Base-by-base conservation (phyloP, 2,888 invertebrate species). In the Polymixis lichenea region DNA sequence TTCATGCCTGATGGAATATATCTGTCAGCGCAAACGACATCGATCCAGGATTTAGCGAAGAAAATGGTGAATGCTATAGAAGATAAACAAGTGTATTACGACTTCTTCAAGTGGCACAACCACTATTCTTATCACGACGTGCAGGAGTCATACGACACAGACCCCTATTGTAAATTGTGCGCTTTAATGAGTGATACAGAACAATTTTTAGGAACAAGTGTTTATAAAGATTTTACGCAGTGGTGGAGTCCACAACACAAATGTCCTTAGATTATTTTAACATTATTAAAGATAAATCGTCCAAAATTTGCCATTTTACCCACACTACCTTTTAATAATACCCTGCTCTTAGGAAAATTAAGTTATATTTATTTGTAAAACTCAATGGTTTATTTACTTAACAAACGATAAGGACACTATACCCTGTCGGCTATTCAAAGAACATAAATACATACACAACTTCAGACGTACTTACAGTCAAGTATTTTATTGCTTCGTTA, bases 91-190 rank as follows among this genome's bases (percentile, higher is more conserved):
- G 80, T 81, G 58, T 92, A 92, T 72, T 77, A 87, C 22, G 77
- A 85, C 15, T 91, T 84, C 64, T 92, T 92, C 75, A 90, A 84
- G 65, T 92, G 92, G 92, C 89, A 86, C 64, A 91, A 90, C 58
- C 85, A 91, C 77, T 92, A 92, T 56, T 86, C 89, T 1, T 92
- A 89, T 73, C 86, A 89, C 25, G 38, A 66, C 22, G 64, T 69
- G 3, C 11, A 46, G 43, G 87, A 88, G 1, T 74, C 78, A 0
- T 65, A 73, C 0, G 82, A 86, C 2, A 85, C 86, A 0, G 87
- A 90, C 46, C 70, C 72, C 0, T 88, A 84, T 46, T 90, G 90
- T 58, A 80, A 80, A 49, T 66, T 90, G 1, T 90, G 90, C 68
- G 68, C 75, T 0, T 65, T 80, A 65, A 49, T 85, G 11, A 80